Base-by-base conservation (phyloP, 2,113 vertebrate genomes). In the Hylia prasina region DNA sequence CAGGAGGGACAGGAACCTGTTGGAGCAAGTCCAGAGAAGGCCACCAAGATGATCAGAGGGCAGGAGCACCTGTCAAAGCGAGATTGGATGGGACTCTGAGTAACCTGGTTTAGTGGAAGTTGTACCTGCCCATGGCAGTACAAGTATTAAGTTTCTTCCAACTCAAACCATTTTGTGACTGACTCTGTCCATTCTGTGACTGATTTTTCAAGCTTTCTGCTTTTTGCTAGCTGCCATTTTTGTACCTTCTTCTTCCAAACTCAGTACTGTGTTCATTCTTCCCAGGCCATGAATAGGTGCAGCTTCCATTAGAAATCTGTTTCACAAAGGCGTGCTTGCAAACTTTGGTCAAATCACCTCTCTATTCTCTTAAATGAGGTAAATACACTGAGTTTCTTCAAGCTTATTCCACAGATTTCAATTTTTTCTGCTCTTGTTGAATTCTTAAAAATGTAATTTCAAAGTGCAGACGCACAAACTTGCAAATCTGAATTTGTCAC, bases 41-140 rank as follows among this genome's bases (percentile, higher is more conserved):
- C 1, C 14, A 13, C n/a, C 0, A 40, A 10, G 4, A 1, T 23
- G 28, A 7, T 53, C 1, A 64, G 5, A 30, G 42, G 19, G 19
- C 0, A 40, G 42, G 30, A 48, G 30, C 2, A 30, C 4, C 33
- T 60, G 12, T 77, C 64, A 53, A 24, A 51, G 10, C 19, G 19
- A 39, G 10, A 18, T 20, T 53, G 15, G 28, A 20, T 47, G 24
- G n/a, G 23, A 11, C 23, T 69, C 11, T 28, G 28, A 33, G 28
- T 18, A 69, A 39, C 19, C 47, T n/a, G 39, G 6, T 35, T 33
- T 44, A 22, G 37, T 53, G 64, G 47, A 39, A 70, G 10, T 4
- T 27, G 15, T 53, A 18, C 28, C 54, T 69, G 19, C 10, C 33
- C 23, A 19, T 37, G 24, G 7, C 8, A 78, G 23, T 23, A 15